Base-by-base conservation (phyloP, 2,113 vertebrate species). In the Perognathus longimembris region DNA sequence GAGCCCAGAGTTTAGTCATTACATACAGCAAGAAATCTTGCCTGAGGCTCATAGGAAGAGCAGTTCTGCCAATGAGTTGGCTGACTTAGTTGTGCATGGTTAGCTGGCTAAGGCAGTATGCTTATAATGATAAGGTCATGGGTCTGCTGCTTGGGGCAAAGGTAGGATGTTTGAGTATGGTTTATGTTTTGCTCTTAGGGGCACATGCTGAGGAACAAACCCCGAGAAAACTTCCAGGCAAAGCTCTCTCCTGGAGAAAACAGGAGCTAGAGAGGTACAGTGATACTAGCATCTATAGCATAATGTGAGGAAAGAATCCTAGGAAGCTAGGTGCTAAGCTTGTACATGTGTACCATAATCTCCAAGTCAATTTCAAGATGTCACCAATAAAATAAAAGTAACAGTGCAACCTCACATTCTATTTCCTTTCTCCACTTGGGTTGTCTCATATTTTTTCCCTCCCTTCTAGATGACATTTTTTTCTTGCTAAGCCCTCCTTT, bases 151-250 rank as follows among this genome's bases (percentile, higher is more conserved):
- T 66, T 61, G 61, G n/a, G 24, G 0, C 20, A 86, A 59, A 34
- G 18, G 7, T 45, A 40, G 45, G 61, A 50, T 38, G 38, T 15
- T 38, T 36, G 7, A 28, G 8, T 32, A 1, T 80, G 26, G 7
- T 59, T 85, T 81, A 12, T 61, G 61, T 69, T 73, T 89, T 87
- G 28, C 6, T 17, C 32, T 36, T 78, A 85, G 9, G 45, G 40
- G 26, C n/a, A 71, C 6, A 1, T 6, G 15, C 59, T 78, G n/a
- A 75, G 7, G 45, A 11, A 50, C 30, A 88, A 45, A 66, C 40
- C 74, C 85, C 86, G 80, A n/a, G n/a, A 93, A 85, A 71, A 36
- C 50, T 64, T 92, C 40, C 50, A 92, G 57, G 45, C 70, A 73
- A 71, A 71, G 8, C 71, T 77, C 22, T 28, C 54, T 84, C 28